A percentile compares a stretch with the other conserved stretches of the same genome.
Evolutionary conservation across 37 sponge, comb jelly and placozoan species (phyloP).

Genomic region (Beroe forskalii): DNA sequence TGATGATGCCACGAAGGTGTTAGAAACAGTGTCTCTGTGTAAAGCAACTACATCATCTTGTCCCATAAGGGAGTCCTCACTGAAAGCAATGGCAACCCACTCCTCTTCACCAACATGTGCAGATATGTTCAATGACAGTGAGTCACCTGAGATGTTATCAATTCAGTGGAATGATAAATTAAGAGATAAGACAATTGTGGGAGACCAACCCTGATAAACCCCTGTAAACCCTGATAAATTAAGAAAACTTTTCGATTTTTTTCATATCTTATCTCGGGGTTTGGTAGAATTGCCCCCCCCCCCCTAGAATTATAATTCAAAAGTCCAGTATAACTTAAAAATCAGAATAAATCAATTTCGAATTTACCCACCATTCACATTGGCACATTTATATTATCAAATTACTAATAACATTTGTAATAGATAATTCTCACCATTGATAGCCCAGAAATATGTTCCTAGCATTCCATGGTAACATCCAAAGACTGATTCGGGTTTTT

Average conservation of each 20-base stretch:
- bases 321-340: too few species aligned
- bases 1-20: slow-evolving; percentile 20
- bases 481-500: not conserved
- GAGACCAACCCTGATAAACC: too few species aligned
- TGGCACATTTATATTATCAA: too few species aligned
- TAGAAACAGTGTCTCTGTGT: not conserved
- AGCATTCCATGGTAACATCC: slow-evolving; percentile 31
- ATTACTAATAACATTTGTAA: too few species aligned
- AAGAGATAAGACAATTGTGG: too few species aligned
- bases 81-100: slow-evolving; percentile 44
- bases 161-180: not conserved
- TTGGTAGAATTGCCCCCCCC: too few species aligned
- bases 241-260: too few species aligned
- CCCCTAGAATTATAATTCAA: not conserved
- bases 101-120: not conserved
- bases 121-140: slow-evolving; percentile 20
- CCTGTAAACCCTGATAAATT: too few species aligned
- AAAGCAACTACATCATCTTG: slow-evolving; percentile 36
- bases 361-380: too few species aligned
- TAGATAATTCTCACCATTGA: not conserved
- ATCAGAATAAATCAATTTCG: too few species aligned
- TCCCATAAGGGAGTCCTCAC: slow-evolving; percentile 34
- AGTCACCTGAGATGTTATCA: not conserved
- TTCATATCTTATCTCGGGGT: too few species aligned
- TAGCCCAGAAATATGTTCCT: slow-evolving; percentile 32